Percentiles rank a stretch among this genome's conserved stretches.
Evolutionary conservation across 2,113 vertebrate genomes (phyloP).

Genomic region (Mastomys coucha): DNA sequence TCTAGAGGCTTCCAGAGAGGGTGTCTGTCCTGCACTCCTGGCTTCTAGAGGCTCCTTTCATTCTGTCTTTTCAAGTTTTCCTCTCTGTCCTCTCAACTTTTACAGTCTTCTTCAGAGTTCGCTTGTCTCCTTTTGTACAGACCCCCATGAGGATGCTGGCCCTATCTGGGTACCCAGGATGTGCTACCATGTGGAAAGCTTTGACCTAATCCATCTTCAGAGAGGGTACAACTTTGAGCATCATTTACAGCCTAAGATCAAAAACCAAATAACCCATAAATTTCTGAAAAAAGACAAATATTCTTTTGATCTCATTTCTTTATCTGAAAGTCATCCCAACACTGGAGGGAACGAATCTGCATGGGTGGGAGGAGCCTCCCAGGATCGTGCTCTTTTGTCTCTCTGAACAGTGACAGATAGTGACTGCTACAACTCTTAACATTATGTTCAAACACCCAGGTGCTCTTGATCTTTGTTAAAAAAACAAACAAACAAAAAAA

Average conservation of each 20-base stretch:
- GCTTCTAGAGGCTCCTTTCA: neutral
- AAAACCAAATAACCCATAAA: neutral
- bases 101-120: neutral
- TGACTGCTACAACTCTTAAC: neutral
- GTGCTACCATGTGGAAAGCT: neutral
- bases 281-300: neutral
- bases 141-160: neutral
- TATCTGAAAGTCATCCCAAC: neutral
- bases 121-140: neutral
- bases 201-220: neutral
- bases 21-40: neutral
- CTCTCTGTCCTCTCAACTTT: neutral
- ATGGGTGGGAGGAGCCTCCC: accelerated
- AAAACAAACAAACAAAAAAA: neutral
- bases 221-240: neutral
- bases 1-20: neutral
- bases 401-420: neutral
- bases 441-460: neutral
- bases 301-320: neutral
- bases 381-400: neutral
- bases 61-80: neutral
- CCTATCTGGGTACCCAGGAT: neutral
- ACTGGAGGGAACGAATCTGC: neutral
- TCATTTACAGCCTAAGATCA: neutral
- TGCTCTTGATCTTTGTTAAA: conserved; percentile 26